phyloP scores from a whole-genome alignment of 2,888 invertebrate genomes.

The Tetranychus truncatus region DNA sequence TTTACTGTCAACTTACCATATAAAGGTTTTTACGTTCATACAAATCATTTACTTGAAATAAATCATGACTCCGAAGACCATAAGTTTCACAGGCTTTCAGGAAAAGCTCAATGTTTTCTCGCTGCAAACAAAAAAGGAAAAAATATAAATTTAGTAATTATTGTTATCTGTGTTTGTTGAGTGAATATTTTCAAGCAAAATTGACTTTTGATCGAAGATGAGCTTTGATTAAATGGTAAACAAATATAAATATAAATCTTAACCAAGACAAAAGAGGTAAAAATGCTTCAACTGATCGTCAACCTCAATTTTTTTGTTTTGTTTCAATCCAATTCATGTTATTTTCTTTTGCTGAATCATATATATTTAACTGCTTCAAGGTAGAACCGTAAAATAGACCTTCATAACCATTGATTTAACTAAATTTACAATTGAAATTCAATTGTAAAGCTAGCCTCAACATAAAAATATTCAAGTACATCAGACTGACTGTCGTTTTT shows the following conservation, averaged over 20 bases:
- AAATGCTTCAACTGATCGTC: not conserved
- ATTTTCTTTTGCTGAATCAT: not conserved
- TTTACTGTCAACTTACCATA: slow-evolving; percentile 29
- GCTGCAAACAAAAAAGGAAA: slow-evolving; percentile 26
- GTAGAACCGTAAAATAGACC: not conserved
- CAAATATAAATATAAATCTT: no score
- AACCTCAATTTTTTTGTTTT: no score
- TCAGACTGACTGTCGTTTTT: not conserved
- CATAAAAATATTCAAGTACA: not conserved
- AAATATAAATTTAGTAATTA: not conserved
- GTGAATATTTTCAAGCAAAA: no score
- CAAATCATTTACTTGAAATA: slow-evolving; percentile 36
- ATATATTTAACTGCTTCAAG: not conserved
- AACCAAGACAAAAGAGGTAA: not conserved
- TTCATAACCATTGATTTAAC: not conserved
- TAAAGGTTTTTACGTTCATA: slow-evolving; percentile 35
- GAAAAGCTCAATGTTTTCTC: slow-evolving; percentile 34
- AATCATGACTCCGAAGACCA: slow-evolving; percentile 34
- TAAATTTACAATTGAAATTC: not conserved
- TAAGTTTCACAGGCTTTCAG: slow-evolving; percentile 33
- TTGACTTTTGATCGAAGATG: no score
- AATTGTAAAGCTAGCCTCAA: not conserved
- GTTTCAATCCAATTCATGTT: no score
- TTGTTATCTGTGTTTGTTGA: not conserved
- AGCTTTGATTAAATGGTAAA: no score